These are phyloP conservation scores for Phragmatobia fuliginosa DNA, from an alignment of 2,888 invertebrate species.

Conservation along the genomic window DNA sequence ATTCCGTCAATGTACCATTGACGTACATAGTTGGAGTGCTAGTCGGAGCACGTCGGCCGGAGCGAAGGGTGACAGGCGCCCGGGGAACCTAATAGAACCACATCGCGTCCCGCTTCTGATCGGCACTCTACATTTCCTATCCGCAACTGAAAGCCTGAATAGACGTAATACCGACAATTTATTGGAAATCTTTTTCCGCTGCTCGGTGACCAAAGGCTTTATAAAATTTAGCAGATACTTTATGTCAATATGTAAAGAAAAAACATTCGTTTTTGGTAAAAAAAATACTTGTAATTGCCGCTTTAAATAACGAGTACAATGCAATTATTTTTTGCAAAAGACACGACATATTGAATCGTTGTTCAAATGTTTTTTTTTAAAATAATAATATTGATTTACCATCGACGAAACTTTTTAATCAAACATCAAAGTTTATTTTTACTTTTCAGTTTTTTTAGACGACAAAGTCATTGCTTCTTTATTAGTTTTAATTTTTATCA, in stretches of 20 bases:
- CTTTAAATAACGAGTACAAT: background rate
- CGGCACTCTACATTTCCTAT: conserved; percentile 26
- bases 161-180: conserved; percentile 37
- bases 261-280: background rate
- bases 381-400: background rate
- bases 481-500: too few relatives aligned
- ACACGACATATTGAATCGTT: background rate
- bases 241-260: background rate
- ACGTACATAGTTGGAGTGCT: conserved; percentile 10
- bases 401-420: too few relatives aligned
- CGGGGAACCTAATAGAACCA: conserved; percentile 9
- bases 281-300: background rate
- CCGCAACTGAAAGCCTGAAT: conserved; percentile 33
- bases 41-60: conserved; percentile 13
- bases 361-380: background rate
- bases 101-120: conserved; percentile 25
- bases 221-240: background rate
- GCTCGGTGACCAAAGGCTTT: background rate
- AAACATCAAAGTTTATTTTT: too few relatives aligned
- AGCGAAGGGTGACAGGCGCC: background rate
- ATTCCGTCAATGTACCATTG: conserved; percentile 8
- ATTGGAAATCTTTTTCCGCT: conserved; percentile 26
- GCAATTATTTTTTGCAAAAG: too few relatives aligned
- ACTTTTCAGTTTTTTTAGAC: too few relatives aligned
- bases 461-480: too few relatives aligned